phyloP scores from a whole-genome alignment of 64 coral and sea anemone genomes.

The Anthopleura sola region DNA sequence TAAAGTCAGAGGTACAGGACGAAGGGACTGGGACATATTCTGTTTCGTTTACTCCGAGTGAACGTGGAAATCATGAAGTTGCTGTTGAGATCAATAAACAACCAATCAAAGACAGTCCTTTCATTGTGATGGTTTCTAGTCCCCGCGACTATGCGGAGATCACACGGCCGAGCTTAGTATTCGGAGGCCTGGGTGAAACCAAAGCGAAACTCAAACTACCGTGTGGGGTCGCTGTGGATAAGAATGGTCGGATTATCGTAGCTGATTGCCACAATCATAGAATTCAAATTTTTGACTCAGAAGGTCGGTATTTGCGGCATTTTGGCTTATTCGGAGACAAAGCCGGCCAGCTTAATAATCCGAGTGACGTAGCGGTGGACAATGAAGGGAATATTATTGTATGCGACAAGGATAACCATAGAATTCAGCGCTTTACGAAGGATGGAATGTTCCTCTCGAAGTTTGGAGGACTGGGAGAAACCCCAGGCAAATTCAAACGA shows the following conservation, averaged over 20 bases:
- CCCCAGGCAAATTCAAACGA: constrained; percentile 67
- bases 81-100: constrained; percentile 60
- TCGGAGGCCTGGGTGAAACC: constrained; percentile 60
- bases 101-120: constrained; percentile 71
- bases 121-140: constrained; percentile 53
- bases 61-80: constrained; percentile 59
- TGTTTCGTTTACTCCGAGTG: constrained; percentile 59
- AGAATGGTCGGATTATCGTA: constrained; percentile 61
- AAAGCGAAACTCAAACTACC: constrained; percentile 85
- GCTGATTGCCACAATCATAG: constrained; percentile 95
- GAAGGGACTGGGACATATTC: constrained; percentile 67
- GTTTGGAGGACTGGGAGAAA: constrained; percentile 71
- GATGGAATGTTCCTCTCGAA: constrained; percentile 78
- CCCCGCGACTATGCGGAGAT: constrained; percentile 69
- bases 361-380: constrained; percentile 80
- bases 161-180: constrained; percentile 47
- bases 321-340: constrained; percentile 81
- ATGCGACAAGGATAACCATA: constrained; percentile 94
- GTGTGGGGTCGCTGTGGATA: constrained; percentile 87
- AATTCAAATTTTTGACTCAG: constrained; percentile 77
- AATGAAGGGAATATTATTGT: constrained; percentile 72
- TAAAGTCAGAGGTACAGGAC: constrained; percentile 50
- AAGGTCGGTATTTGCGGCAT: constrained; percentile 58
- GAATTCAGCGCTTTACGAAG: constrained; percentile 87
- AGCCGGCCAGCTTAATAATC: constrained; percentile 89